Evolutionary conservation across 2,797 vertebrate genomes (phyloP).

Genomic region (Cygnus olor): DNA sequence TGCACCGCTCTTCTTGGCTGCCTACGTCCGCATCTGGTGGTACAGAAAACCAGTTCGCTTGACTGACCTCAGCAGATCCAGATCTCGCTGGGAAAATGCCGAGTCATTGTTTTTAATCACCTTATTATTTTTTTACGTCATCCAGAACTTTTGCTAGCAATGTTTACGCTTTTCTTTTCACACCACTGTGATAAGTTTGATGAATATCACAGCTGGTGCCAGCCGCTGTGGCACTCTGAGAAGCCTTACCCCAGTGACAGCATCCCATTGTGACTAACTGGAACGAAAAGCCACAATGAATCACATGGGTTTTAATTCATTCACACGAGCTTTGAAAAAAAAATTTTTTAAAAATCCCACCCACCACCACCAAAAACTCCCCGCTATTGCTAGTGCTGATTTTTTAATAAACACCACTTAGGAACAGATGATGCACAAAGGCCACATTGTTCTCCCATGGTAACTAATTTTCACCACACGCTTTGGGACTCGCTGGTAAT

Average conservation of each 20-base stretch:
- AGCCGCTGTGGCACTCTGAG: not conserved
- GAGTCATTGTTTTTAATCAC: not conserved
- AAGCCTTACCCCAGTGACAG: not conserved
- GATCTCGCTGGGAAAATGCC: not conserved
- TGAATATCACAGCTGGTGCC: not conserved
- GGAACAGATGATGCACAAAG: constrained; percentile 37
- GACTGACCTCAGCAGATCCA: not conserved
- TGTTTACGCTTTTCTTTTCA: not conserved
- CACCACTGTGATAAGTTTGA: not conserved
- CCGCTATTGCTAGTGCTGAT: not conserved
- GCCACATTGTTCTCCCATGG: not conserved
- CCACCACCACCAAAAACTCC: not conserved
- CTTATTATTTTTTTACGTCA: not conserved
- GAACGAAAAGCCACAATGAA: not conserved
- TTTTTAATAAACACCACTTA: constrained; percentile 10
- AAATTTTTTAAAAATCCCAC: not conserved
- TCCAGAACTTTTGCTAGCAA: not conserved
- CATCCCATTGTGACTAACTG: not conserved
- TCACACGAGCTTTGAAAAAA: not conserved
- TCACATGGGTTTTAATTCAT: not conserved
- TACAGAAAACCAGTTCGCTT: not conserved
- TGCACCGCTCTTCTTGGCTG: not conserved
- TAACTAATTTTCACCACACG: not conserved
- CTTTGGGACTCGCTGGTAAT: not conserved
- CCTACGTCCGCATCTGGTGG: not conserved